A percentile compares a stretch with the other conserved stretches of the same genome.
phyloP scores from a whole-genome alignment of 2,113 vertebrate genomes.

The Varanus salvator region DNA sequence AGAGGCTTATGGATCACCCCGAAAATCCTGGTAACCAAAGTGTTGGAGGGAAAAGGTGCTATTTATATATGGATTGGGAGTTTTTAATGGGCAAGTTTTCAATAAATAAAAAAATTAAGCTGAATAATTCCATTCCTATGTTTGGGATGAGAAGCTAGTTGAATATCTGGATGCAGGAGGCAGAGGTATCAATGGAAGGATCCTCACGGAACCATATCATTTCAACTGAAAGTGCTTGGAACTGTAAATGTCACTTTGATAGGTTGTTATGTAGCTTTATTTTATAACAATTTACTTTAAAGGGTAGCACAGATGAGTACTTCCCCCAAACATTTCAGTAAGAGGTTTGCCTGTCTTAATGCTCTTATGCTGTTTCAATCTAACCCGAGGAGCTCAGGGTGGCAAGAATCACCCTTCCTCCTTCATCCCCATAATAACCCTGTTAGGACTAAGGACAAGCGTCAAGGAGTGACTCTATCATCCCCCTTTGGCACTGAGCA shows the following conservation, averaged over 20 bases:
- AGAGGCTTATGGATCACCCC: neutral
- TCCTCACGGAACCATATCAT: conserved; percentile 70
- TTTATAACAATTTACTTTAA: conserved; percentile 78
- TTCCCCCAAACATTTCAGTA: neutral
- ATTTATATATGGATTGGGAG: neutral
- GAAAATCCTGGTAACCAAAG: neutral
- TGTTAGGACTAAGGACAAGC: neutral
- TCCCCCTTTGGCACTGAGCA: neutral
- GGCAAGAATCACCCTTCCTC: neutral
- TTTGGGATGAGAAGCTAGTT: conserved; percentile 50
- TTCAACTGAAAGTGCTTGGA: conserved; percentile 74
- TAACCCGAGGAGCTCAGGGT: neutral
- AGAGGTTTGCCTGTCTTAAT: neutral
- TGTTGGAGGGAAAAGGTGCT: neutral
- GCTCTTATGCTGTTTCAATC: neutral
- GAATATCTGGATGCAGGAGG: neutral
- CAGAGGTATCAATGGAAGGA: neutral
- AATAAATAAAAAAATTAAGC: neutral
- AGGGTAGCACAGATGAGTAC: conserved; percentile 64
- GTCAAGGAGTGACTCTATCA: neutral
- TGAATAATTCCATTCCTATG: conserved; percentile 27
- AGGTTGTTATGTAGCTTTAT: conserved; percentile 64
- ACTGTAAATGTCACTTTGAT: conserved; percentile 79
- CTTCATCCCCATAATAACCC: neutral
- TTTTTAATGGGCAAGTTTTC: neutral